Percentiles rank a stretch among this genome's conserved stretches.
Evolutionary conservation across 1,140 invertebrate species (phyloP).

Genomic region (Pseudomyrmex pallidus): DNA sequence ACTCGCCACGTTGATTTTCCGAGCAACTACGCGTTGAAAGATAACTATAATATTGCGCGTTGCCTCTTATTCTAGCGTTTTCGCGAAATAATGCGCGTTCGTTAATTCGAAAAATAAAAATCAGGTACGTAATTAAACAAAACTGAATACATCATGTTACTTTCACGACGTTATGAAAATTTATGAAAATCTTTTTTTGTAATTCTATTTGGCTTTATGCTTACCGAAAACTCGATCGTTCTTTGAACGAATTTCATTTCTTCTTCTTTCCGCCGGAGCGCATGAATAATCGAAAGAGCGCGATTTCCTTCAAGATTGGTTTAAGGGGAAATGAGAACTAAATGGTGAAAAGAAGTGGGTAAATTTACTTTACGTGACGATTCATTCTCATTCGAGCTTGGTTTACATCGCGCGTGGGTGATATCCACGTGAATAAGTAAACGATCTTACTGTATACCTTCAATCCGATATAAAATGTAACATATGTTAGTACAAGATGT

Average conservation of each 20-base stretch:
- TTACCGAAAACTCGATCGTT: neutral
- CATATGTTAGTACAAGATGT: neutral
- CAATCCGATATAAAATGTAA: neutral
- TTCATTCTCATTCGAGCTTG: slow-evolving; percentile 1
- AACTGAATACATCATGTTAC: neutral
- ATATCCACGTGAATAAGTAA: neutral
- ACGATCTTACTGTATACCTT: neutral
- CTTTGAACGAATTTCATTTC: neutral
- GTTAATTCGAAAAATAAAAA: neutral
- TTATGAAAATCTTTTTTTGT: neutral
- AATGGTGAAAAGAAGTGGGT: slow-evolving; percentile 15
- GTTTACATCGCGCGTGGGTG: neutral
- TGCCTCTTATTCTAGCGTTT: neutral
- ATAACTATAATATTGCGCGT: neutral
- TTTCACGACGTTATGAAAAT: neutral
- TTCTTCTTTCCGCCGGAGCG: neutral
- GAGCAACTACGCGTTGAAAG: slow-evolving; percentile 14
- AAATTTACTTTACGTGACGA: slow-evolving; percentile 12
- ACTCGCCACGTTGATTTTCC: slow-evolving; percentile 26
- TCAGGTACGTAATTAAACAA: neutral
- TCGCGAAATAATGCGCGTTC: too few relatives aligned
- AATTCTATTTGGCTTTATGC: neutral
- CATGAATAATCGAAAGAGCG: slow-evolving; percentile 21
- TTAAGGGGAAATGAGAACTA: neutral
- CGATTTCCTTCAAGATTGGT: neutral